Evolutionary conservation across 2,113 vertebrate genomes (phyloP), one percentile per base, ranked within the genome.

Genomic region (Myiagra hebetior): DNA sequence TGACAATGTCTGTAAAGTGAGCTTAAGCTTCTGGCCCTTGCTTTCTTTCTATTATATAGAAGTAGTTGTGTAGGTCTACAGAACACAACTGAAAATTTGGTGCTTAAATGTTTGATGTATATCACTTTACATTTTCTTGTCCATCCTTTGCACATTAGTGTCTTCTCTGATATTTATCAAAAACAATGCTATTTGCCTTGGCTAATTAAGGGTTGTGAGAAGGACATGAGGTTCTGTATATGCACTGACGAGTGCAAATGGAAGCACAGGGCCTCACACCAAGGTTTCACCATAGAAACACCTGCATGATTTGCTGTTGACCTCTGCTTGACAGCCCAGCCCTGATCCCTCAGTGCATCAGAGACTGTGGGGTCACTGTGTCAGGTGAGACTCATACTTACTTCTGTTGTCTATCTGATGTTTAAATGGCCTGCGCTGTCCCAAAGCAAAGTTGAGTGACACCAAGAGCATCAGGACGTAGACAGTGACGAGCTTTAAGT

Each of bases 361-460:
- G 53, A n/a, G 49, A 30, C 30, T 5, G 0, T 0, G 0, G 16
- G 41, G 27, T 68, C 62, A 52, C 64, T 47, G 2, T 2, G 5
- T 28, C 88, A 74, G 67, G 83, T 88, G 75, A 80, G 73, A 24
- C 17, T 57, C n/a, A 15, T 87, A 93, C 99, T 98, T 98, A 99
- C 99, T 99, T 98, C 99, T 99, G 96, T 98, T 99, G 97, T 99
- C 98, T 76, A 99, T 98, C 62, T 99, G 98, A 93, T 99, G 98
- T 95, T 98, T 98, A 91, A 98, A 97, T 4, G 98, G 98, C 87
- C 98, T 98, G 96, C 95, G 96, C 76, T 98, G 98, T 57, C 97
- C 98, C 63, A 97, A 93, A 82, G 97, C 97, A 91, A 98, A 84
- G 93, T 95, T 98, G 91, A 95, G 93, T 1, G 97, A 98, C 75